A percentile compares a stretch with the other conserved stretches of the same genome.
These are phyloP conservation scores for Pantherophis alleghaniensis DNA, from an alignment of 2,797 vertebrate genomes.

Conservation along the genomic window DNA sequence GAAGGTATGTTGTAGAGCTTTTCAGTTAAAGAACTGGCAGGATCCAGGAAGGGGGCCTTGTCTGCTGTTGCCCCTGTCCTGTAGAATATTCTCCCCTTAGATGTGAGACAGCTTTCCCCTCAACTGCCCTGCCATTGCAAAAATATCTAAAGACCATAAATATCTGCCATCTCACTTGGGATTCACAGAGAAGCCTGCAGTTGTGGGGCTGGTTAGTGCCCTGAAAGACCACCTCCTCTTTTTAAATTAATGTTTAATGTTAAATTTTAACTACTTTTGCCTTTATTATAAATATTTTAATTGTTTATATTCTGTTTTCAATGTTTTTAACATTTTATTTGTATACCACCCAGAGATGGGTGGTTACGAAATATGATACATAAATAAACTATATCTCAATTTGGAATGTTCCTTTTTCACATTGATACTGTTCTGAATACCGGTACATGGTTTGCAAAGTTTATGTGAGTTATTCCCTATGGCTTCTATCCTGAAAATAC, in stretches of 20 bases:
- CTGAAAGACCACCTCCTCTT: not conserved
- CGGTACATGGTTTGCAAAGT: not conserved
- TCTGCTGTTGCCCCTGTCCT: too few species aligned
- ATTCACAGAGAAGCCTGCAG: too few species aligned
- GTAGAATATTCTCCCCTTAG: too few species aligned
- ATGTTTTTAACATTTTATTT: not conserved
- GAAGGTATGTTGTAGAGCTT: too few species aligned
- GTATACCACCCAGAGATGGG: not conserved
- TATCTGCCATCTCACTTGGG: too few species aligned
- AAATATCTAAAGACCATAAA: too few species aligned
- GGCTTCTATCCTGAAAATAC: not conserved
- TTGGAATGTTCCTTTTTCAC: conserved; percentile 24
- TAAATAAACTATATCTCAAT: not conserved
- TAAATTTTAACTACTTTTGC: not conserved
- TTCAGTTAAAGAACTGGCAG: too few species aligned
- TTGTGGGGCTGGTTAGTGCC: too few species aligned
- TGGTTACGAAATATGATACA: not conserved
- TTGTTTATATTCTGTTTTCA: not conserved
- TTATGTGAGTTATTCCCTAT: not conserved
- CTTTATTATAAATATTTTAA: not conserved
- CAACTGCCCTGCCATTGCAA: too few species aligned
- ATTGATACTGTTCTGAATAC: conserved; percentile 36
- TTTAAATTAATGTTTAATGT: too few species aligned
- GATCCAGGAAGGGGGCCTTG: too few species aligned
- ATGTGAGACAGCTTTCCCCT: too few species aligned